Conservation (phyloP, 2,113 vertebrate genomes). For the Heterotis niloticus region DNA sequence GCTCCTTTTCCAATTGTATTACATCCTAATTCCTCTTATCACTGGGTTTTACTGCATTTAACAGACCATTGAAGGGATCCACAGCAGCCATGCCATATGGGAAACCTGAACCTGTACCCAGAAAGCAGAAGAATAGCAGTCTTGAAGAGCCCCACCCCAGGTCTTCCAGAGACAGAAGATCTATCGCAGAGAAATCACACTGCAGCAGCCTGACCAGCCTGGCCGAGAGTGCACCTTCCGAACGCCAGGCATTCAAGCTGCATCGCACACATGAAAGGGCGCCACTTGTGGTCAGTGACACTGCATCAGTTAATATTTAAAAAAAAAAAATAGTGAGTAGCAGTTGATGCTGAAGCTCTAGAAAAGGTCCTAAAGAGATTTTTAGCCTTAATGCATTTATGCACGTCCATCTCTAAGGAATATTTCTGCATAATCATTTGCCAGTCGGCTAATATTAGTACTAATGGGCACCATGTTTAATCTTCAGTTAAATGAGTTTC, state of each 20-base stretch:
- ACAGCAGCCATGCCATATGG: slow-evolving; percentile 9
- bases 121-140: slow-evolving; percentile 15
- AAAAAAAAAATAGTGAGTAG: background rate
- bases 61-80: slow-evolving; percentile 37
- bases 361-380: too few relatives aligned
- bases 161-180: background rate
- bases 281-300: slow-evolving; percentile 52
- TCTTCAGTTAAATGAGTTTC: too few relatives aligned
- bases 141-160: background rate
- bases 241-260: slow-evolving; percentile 42
- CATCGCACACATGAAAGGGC: slow-evolving; percentile 24
- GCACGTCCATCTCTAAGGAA: too few relatives aligned
- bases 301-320: too few relatives aligned
- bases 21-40: background rate
- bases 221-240: slow-evolving; percentile 35
- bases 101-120: background rate
- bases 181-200: background rate
- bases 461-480: too few relatives aligned
- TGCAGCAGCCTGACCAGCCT: slow-evolving; percentile 63
- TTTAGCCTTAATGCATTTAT: too few relatives aligned
- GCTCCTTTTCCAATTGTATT: too few relatives aligned
- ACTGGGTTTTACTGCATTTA: background rate
- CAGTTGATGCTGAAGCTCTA: background rate
- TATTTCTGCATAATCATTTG: too few relatives aligned
- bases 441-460: too few relatives aligned